These are phyloP conservation scores for Hyla sarda DNA, from an alignment of 2,113 vertebrate species.

Conservation along the genomic window DNA sequence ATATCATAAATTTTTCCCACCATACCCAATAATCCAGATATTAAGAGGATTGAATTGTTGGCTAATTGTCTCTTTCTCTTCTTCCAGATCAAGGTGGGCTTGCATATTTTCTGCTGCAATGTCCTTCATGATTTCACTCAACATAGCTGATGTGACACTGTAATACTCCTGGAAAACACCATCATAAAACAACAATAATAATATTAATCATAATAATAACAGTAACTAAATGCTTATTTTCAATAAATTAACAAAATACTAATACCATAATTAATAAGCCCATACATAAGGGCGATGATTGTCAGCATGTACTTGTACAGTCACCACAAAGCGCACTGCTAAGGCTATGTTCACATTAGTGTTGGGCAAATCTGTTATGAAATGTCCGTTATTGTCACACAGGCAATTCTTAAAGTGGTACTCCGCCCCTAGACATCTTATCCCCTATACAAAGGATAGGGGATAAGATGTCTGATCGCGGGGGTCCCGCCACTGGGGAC, in stretches of 20 bases:
- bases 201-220: not conserved
- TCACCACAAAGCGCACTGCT: no score
- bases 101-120: constrained; percentile 85
- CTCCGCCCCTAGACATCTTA: no score
- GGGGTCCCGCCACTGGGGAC: no score
- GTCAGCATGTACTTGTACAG: not conserved
- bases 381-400: no score
- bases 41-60: constrained; percentile 74
- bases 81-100: constrained; percentile 62
- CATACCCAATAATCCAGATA: constrained; percentile 89
- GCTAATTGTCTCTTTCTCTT: constrained; percentile 71
- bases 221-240: not conserved
- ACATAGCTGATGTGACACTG: constrained; percentile 77
- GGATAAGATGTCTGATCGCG: no score
- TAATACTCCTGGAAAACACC: constrained; percentile 81
- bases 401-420: no score
- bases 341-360: no score
- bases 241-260: not conserved
- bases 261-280: not conserved
- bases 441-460: no score
- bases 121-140: constrained; percentile 73
- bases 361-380: no score
- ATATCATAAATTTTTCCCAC: not conserved
- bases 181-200: not conserved
- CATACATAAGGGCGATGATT: not conserved